A percentile compares a stretch with the other conserved stretches of the same genome.
phyloP scores from a whole-genome alignment of 2,888 invertebrate genomes.

The Pyrgus malvae region DNA sequence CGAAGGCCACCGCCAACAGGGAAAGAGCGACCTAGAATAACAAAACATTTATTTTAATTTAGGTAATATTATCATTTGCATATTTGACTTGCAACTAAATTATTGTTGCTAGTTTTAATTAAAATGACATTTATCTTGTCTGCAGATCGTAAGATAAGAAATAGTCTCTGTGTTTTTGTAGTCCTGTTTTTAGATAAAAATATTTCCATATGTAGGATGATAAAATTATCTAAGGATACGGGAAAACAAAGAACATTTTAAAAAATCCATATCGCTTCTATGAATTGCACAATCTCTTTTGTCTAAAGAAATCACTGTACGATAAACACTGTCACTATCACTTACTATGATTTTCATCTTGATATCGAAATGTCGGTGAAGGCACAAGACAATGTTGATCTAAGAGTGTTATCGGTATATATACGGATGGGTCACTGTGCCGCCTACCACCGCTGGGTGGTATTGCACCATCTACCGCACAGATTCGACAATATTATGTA shows the following conservation, averaged over 20 bases:
- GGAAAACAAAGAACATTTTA: neutral
- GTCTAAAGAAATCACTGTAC: neutral
- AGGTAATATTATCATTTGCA: neutral
- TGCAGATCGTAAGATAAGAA: no score
- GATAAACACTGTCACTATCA: conserved; percentile 57
- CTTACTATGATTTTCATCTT: conserved; percentile 78
- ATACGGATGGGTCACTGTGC: conserved; percentile 57
- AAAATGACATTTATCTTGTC: no score
- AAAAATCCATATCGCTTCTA: neutral
- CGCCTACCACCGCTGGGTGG: conserved; percentile 68
- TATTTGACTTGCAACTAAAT: no score
- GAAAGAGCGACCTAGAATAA: conserved; percentile 63
- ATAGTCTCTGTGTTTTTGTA: no score
- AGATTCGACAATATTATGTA: conserved; percentile 66
- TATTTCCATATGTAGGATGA: no score
- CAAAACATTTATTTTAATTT: neutral
- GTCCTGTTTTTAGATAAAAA: no score
- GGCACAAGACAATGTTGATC: conserved; percentile 75
- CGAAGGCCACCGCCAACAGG: conserved; percentile 59
- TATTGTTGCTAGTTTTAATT: no score
- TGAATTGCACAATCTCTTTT: neutral
- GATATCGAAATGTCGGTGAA: conserved; percentile 64
- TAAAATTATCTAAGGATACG: neutral
- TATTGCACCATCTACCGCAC: conserved; percentile 72
- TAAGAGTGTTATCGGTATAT: conserved; percentile 71